These are phyloP conservation scores for Furnarius figulus DNA, from an alignment of 2,113 vertebrate species.

Conservation along the genomic window DNA sequence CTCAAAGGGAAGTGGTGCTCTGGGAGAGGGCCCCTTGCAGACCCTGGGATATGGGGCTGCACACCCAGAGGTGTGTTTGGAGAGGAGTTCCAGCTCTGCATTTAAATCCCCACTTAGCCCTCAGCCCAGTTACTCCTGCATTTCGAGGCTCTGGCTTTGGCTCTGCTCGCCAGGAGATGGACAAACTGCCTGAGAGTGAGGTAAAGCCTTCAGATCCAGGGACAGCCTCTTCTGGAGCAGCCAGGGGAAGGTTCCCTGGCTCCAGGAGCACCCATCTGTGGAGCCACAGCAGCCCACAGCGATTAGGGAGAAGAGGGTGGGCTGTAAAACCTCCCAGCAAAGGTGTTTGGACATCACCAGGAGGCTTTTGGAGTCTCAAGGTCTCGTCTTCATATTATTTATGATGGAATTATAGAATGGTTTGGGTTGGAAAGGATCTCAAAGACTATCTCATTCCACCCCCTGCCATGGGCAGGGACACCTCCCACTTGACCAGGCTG, in stretches of 20 bases:
- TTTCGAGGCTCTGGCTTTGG: background rate
- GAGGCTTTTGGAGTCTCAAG: background rate
- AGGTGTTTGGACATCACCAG: background rate
- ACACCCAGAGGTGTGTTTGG: constrained; percentile 22
- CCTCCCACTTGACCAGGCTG: background rate
- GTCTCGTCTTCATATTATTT: background rate
- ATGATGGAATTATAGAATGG: background rate
- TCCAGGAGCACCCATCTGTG: background rate
- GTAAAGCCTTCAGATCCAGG: background rate
- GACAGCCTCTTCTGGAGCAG: background rate
- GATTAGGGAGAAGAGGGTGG: background rate
- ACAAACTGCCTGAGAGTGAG: fast-evolving
- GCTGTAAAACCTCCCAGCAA: background rate
- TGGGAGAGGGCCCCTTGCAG: background rate
- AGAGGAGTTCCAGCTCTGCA: constrained; percentile 18
- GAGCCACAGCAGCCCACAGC: background rate
- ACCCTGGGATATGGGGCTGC: background rate
- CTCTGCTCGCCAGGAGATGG: background rate
- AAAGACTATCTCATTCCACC: background rate
- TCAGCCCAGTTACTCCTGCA: background rate
- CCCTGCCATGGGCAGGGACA: background rate
- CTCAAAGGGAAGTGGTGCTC: constrained; percentile 11
- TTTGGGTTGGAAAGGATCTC: background rate
- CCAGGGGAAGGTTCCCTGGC: background rate
- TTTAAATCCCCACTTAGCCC: background rate